Evolutionary conservation across 1,140 invertebrate genomes (phyloP).

Genomic region (Apis florea): DNA sequence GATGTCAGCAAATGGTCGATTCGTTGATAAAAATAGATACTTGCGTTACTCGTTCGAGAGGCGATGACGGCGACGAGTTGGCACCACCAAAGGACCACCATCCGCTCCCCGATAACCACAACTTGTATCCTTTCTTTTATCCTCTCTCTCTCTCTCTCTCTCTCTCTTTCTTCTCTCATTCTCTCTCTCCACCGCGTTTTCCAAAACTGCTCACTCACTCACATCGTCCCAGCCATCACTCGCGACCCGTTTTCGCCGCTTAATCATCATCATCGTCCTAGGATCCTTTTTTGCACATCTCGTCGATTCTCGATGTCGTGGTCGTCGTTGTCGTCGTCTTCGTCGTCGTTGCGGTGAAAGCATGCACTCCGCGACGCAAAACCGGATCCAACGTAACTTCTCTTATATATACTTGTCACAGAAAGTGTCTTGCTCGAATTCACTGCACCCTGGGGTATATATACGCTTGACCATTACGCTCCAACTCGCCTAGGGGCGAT

Average conservation of each 20-base stretch:
- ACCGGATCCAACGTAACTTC: conserved; percentile 49
- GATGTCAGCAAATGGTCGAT: not conserved
- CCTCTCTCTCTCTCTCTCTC: too few relatives aligned
- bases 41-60: conserved; percentile 67
- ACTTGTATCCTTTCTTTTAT: conserved; percentile 61
- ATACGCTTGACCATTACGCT: too few relatives aligned
- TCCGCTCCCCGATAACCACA: conserved; percentile 52
- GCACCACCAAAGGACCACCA: conserved; percentile 39
- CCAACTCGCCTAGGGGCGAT: not conserved
- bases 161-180: not conserved
- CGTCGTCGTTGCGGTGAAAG: conserved; percentile 15
- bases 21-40: conserved; percentile 64
- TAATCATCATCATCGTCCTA: conserved; percentile 43
- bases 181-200: not conserved
- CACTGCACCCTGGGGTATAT: conserved; percentile 36
- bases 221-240: conserved; percentile 56
- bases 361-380: conserved; percentile 50
- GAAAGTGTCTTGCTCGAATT: conserved; percentile 54
- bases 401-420: conserved; percentile 45
- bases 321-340: too few relatives aligned
- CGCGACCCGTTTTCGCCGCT: conserved; percentile 49
- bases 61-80: conserved; percentile 34
- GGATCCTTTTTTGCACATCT: conserved; percentile 44
- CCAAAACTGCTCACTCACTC: conserved; percentile 69
- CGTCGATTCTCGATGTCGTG: conserved; percentile 22